Conservation (phyloP, 2,888 invertebrate genomes). For the Piscicola geometra region DNA sequence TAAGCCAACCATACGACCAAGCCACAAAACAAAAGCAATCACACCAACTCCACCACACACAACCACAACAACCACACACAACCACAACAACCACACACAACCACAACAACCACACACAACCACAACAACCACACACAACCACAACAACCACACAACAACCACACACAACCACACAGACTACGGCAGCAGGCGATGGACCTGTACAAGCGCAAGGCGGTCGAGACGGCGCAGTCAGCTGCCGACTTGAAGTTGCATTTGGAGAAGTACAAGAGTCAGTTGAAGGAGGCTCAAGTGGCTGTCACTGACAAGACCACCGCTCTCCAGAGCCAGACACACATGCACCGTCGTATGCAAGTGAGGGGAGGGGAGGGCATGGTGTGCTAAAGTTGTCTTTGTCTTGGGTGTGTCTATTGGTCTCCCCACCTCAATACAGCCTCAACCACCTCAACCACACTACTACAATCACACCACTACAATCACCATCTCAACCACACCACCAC, state of each 20-base stretch:
- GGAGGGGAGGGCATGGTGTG: too few relatives aligned
- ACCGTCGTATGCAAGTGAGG: conserved; percentile 76
- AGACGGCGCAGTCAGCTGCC: conserved; percentile 91
- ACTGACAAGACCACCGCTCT: conserved; percentile 92
- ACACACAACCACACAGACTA: conserved; percentile 59
- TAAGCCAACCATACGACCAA: too few relatives aligned
- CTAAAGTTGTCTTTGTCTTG: too few relatives aligned
- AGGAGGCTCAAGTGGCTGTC: conserved; percentile 90
- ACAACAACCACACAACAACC: not conserved
- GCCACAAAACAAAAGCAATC: too few relatives aligned
- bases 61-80: too few relatives aligned
- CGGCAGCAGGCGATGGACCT: conserved; percentile 95
- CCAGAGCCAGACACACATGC: conserved; percentile 93
- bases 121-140: not conserved
- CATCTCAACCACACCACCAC: too few relatives aligned
- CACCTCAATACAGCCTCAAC: not conserved
- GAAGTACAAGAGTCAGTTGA: conserved; percentile 95
- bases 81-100: not conserved
- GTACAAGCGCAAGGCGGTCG: conserved; percentile 94
- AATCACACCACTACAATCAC: not conserved
- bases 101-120: not conserved
- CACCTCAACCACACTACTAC: too few relatives aligned
- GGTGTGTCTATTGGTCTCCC: too few relatives aligned
- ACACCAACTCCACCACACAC: too few relatives aligned
- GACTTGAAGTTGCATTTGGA: conserved; percentile 93